Evolutionary conservation across 2,113 vertebrate species (phyloP).

Genomic region (Aplodontia rufa): DNA sequence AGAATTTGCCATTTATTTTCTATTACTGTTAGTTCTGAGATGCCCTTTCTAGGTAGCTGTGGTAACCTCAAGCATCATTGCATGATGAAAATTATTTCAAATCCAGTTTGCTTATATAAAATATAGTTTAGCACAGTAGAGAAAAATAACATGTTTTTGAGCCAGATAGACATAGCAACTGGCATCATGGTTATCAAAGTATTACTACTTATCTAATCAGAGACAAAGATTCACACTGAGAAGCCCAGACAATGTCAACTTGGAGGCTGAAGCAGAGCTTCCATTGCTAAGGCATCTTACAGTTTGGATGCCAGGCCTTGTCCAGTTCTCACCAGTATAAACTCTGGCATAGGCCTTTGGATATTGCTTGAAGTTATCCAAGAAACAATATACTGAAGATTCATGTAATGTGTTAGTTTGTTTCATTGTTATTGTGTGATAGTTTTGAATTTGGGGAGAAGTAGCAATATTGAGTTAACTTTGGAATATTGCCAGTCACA

Average conservation of each 20-base stretch:
- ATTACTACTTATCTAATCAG: neutral
- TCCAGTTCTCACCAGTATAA: neutral
- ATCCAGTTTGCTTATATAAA: neutral
- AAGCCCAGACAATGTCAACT: neutral
- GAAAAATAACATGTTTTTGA: neutral
- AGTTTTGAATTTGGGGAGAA: neutral
- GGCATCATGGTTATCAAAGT: neutral
- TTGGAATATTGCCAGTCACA: neutral
- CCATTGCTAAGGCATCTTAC: neutral
- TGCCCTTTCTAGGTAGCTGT: neutral
- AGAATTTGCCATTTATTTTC: neutral
- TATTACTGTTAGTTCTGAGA: neutral
- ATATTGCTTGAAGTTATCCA: neutral
- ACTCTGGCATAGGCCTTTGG: neutral
- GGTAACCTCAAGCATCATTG: neutral
- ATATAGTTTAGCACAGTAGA: neutral
- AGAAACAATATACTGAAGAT: neutral
- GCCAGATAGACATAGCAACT: neutral
- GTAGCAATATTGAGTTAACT: neutral
- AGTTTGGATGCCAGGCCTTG: neutral
- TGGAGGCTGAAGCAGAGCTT: accelerated
- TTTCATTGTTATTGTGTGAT: neutral
- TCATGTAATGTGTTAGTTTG: too few relatives aligned
- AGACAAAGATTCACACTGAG: accelerated
- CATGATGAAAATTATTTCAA: neutral